phyloP scores from a whole-genome alignment of 2,888 invertebrate genomes.

The Catocala sponsa region DNA sequence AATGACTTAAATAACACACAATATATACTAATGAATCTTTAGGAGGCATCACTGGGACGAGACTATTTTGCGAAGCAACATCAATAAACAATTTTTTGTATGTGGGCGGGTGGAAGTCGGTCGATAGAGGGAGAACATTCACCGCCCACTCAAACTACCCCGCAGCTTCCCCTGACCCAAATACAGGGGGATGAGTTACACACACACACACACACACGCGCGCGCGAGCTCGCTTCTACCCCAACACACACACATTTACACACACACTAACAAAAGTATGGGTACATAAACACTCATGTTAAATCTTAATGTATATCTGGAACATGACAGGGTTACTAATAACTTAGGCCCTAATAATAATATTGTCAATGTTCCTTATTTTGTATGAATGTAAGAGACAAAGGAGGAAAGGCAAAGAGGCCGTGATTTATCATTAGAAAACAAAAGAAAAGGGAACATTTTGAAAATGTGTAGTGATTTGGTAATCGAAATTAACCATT shows the following conservation, averaged over 20 bases:
- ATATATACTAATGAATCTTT: slow-evolving; percentile 1
- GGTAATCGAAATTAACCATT: no score
- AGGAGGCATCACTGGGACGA: slow-evolving; percentile 15
- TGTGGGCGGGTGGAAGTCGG: slow-evolving; percentile 59
- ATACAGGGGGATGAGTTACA: slow-evolving; percentile 71
- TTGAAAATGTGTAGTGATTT: no score
- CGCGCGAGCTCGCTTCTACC: slow-evolving; percentile 36
- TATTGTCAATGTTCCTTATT: neutral
- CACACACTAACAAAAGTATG: slow-evolving; percentile 10
- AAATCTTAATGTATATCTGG: slow-evolving; percentile 4
- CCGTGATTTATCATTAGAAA: no score
- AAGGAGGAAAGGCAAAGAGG: neutral
- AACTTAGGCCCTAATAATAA: neutral
- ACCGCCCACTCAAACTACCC: slow-evolving; percentile 65
- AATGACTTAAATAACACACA: no score
- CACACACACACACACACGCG: slow-evolving; percentile 63
- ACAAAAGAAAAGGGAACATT: no score
- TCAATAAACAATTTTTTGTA: slow-evolving; percentile 58
- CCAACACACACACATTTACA: slow-evolving; percentile 36
- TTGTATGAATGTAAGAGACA: slow-evolving; percentile 1
- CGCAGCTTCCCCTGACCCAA: slow-evolving; percentile 79
- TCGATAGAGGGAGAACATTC: slow-evolving; percentile 74
- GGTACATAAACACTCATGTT: slow-evolving; percentile 5
- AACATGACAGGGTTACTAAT: slow-evolving; percentile 1
- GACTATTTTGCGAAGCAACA: slow-evolving; percentile 30